These are phyloP conservation scores for Labeo catla DNA, from an alignment of 2,113 vertebrate species.

Conservation along the genomic window DNA sequence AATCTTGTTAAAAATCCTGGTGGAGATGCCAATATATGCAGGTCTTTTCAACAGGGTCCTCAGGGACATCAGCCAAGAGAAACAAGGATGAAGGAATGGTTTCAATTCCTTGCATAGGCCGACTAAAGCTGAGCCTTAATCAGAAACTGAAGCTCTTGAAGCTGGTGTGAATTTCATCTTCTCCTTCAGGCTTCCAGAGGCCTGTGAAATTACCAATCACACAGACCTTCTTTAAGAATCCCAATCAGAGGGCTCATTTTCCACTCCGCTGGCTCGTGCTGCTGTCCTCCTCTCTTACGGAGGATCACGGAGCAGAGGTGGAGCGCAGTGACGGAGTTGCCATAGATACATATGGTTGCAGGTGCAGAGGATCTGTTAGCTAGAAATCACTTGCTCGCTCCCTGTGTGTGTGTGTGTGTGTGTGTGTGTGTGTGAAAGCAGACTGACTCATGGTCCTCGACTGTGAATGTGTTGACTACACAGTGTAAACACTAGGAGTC, in stretches of 20 bases:
- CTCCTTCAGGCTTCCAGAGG: conserved; percentile 58
- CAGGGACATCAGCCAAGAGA: not conserved
- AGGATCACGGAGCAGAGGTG: conserved; percentile 67
- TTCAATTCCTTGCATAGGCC: conserved; percentile 10
- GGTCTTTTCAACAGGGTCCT: not conserved
- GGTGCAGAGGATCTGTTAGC: conserved; percentile 45
- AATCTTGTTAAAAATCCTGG: not conserved
- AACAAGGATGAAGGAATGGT: conserved; percentile 8
- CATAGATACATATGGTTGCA: conserved; percentile 66
- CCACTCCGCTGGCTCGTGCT: conserved; percentile 64
- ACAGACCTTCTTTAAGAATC: conserved; percentile 71
- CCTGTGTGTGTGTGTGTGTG: conserved; percentile 48
- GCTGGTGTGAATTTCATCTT: conserved; percentile 43
- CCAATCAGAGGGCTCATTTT: conserved; percentile 78
- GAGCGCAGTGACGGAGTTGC: conserved; percentile 57
- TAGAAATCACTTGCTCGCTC: conserved; percentile 47
- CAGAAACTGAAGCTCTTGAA: conserved; percentile 29
- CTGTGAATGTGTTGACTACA: not conserved
- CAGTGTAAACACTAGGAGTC: not conserved
- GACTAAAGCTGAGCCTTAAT: conserved; percentile 12
- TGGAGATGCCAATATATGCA: not conserved
- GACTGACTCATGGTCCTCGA: not conserved
- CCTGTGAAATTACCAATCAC: conserved; percentile 70
- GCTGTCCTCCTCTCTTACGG: conserved; percentile 33
- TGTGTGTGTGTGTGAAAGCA: conserved; percentile 12